Base-by-base conservation (phyloP, 1,140 invertebrate species). In the Liolophura sinensis region DNA sequence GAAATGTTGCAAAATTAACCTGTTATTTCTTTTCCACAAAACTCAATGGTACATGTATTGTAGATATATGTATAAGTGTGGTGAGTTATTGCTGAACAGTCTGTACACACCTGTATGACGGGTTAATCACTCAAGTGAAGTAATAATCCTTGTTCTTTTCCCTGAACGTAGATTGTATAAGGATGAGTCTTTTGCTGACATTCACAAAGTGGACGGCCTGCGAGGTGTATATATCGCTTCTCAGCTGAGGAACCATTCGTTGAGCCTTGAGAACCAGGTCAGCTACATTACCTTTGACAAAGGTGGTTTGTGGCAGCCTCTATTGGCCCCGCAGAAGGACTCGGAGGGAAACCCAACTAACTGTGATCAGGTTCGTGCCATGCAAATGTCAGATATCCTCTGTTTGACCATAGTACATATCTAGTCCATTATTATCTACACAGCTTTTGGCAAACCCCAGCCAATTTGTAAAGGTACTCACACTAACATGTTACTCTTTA, bases 161-260 rank as follows among this genome's bases (percentile, higher is more conserved):
- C n/a, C n/a, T 78, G 46, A 73, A 78, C 84, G 18, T 79, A 94
- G 92, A 74, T 90, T 91, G 63, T 89, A 92, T 14, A 87, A 90
- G 1, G 90, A 92, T 60, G 90, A 93, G 69, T 82, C 91, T 14
- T 96, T 96, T 86, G 92, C 92, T n/a, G 94, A 96, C 78, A 79
- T 97, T 0, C 93, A 95, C 76, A 92, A 92, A 80, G 91, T 97
- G 0, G 89, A 93, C 78, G 94, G 94, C 12, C 79, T 97, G 16
- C 87, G 89, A 27, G 94, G 94, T 6, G 92, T 96, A 62, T 96
- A 95, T 81, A 95, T 96, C 68, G 94, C 92, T 0, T 95, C 93
- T 0, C 90, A 92, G 78, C 88, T 95, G 0, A 75, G 72, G 12
- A 72, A 73, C 40, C n/a, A 54, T 31, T 55, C 47, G 12, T 66